Conservation (phyloP, 2,888 invertebrate species). For the Vannuccia rotundouncinata region DNA sequence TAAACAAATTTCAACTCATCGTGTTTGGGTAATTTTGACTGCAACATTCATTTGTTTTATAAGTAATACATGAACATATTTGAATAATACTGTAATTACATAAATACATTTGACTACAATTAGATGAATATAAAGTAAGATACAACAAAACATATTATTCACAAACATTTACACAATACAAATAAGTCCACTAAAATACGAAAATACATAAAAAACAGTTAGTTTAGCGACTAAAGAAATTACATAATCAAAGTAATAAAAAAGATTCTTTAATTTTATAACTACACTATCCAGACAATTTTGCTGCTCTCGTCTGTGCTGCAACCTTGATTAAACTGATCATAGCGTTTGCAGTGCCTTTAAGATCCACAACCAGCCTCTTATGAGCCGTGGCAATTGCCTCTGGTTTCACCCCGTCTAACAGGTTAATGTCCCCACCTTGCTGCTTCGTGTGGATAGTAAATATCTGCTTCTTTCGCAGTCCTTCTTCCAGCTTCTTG, state of each 20-base stretch:
- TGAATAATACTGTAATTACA: not conserved
- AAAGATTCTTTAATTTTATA: too few relatives aligned
- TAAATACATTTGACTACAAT: not conserved
- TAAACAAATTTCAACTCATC: too few relatives aligned
- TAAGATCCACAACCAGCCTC: not conserved
- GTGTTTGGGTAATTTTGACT: too few relatives aligned
- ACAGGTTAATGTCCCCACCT: not conserved
- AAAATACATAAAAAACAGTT: too few relatives aligned
- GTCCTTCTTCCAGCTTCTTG: not conserved
- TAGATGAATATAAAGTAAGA: too few relatives aligned
- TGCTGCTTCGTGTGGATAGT: not conserved
- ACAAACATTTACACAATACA: too few relatives aligned
- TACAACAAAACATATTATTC: too few relatives aligned
- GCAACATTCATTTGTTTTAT: not conserved
- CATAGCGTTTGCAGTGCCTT: not conserved
- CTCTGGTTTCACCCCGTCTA: not conserved
- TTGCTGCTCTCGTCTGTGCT: too few relatives aligned
- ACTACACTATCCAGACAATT: too few relatives aligned
- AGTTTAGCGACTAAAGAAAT: too few relatives aligned
- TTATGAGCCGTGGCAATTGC: not conserved
- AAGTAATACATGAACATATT: not conserved
- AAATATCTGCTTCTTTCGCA: not conserved
- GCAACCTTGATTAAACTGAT: not conserved
- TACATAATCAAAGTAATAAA: too few relatives aligned
- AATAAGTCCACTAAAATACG: too few relatives aligned